These are phyloP conservation scores for Chelonoidis abingdonii DNA, from an alignment of 2,113 vertebrate species.

Conservation along the genomic window DNA sequence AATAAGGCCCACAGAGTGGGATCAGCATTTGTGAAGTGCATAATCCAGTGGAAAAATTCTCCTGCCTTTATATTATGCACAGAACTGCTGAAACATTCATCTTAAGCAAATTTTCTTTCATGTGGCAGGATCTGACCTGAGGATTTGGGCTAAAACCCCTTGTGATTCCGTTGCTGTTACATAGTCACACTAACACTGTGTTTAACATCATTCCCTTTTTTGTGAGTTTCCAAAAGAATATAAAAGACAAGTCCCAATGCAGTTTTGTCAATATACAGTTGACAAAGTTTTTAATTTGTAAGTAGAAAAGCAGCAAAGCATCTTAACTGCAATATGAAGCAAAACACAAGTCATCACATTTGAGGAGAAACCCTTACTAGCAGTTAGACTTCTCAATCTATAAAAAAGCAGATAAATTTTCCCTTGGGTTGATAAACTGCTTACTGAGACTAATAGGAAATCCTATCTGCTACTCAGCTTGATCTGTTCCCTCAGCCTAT, in stretches of 20 bases:
- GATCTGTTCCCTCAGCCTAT: slow-evolving; percentile 41
- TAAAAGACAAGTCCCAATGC: background rate
- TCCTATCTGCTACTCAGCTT: slow-evolving; percentile 48
- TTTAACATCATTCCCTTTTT: background rate
- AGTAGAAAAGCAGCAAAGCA: slow-evolving; percentile 29
- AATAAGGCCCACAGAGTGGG: background rate
- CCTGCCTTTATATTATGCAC: background rate
- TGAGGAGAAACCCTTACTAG: slow-evolving; percentile 19
- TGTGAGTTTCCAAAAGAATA: background rate
- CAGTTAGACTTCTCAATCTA: slow-evolving; percentile 29
- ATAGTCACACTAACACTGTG: background rate
- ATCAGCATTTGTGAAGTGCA: background rate
- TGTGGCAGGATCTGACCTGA: background rate
- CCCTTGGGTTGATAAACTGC: background rate
- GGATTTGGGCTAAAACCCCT: background rate
- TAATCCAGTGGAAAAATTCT: background rate
- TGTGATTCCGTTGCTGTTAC: background rate
- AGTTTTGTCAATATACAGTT: slow-evolving; percentile 11
- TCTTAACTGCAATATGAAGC: background rate
- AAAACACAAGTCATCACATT: slow-evolving; percentile 12
- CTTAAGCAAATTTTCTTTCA: background rate
- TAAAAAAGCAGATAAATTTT: slow-evolving; percentile 32
- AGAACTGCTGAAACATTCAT: background rate
- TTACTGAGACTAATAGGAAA: slow-evolving; percentile 40
- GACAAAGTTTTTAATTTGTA: slow-evolving; percentile 37